Conservation (phyloP, 2,113 vertebrate genomes). For the Speoplatyrhinus poulsoni region DNA sequence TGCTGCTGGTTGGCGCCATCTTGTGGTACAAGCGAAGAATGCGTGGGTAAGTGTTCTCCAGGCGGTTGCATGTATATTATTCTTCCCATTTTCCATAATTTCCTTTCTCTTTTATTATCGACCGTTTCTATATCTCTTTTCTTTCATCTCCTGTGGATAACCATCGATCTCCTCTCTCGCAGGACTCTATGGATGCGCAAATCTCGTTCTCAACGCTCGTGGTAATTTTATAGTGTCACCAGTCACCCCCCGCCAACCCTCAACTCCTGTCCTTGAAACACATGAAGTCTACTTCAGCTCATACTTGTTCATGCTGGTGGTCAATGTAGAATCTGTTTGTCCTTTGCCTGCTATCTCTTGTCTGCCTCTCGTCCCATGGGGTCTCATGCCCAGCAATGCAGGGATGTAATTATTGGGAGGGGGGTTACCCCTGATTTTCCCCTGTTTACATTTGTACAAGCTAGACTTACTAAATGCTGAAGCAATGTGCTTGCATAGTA, state of each 20-base stretch:
- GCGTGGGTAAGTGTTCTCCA: constrained; percentile 82
- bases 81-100: constrained; percentile 32
- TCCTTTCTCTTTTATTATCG: constrained; percentile 35
- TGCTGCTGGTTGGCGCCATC: constrained; percentile 82
- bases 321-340: constrained; percentile 46
- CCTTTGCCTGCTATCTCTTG: constrained; percentile 56
- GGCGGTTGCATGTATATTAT: not conserved
- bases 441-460: constrained; percentile 46
- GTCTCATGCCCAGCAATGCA: constrained; percentile 33
- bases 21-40: constrained; percentile 93
- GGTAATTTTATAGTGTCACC: constrained; percentile 74
- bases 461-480: constrained; percentile 27
- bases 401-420: constrained; percentile 23
- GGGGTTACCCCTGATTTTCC: constrained; percentile 25
- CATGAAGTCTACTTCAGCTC: constrained; percentile 8
- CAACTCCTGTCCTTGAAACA: constrained; percentile 21
- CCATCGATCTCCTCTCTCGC: constrained; percentile 75
- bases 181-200: constrained; percentile 77
- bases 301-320: constrained; percentile 37
- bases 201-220: constrained; percentile 76
- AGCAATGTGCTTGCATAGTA: constrained; percentile 43
- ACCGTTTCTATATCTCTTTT: constrained; percentile 36
- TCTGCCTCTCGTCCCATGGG: constrained; percentile 28
- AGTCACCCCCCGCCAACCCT: constrained; percentile 4
- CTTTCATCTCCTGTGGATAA: constrained; percentile 57